phyloP scores from a whole-genome alignment of 2,113 vertebrate species.

The Silurus meridionalis region DNA sequence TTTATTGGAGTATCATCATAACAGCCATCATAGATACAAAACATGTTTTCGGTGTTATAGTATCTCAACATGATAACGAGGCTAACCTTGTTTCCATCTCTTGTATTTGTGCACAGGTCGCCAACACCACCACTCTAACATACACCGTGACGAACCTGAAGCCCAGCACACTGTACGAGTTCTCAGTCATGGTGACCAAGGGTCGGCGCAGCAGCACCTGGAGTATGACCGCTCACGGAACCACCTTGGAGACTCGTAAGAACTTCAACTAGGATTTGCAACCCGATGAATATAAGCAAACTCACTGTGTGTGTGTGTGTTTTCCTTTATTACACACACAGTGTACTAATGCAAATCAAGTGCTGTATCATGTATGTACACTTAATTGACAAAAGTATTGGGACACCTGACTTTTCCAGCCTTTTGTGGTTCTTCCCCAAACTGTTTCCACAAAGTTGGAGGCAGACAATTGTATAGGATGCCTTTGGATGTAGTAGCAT shows the following conservation, averaged over 20 bases:
- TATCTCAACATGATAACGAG: not conserved
- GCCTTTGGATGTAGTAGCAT: too few species aligned
- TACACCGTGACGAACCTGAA: constrained; percentile 91
- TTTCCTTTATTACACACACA: not conserved
- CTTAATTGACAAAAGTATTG: too few species aligned
- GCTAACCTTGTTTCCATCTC: not conserved
- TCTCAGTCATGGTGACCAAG: constrained; percentile 98
- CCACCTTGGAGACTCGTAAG: constrained; percentile 91
- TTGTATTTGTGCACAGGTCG: constrained; percentile 75
- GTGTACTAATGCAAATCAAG: not conserved
- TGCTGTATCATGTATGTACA: too few species aligned
- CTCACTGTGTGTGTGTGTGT: not conserved
- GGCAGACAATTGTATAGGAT: too few species aligned
- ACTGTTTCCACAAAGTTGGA: too few species aligned
- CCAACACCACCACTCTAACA: constrained; percentile 88
- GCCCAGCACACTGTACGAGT: constrained; percentile 94
- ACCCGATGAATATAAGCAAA: not conserved
- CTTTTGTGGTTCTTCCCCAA: too few species aligned
- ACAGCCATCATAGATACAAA: not conserved
- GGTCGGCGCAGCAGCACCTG: constrained; percentile 91
- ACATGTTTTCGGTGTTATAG: not conserved
- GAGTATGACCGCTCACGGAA: constrained; percentile 98
- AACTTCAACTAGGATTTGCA: not conserved
- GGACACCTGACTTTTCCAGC: too few species aligned
- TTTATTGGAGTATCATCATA: not conserved